phyloP scores from a whole-genome alignment of 1,140 invertebrate genomes.

The Hermetia illucens region DNA sequence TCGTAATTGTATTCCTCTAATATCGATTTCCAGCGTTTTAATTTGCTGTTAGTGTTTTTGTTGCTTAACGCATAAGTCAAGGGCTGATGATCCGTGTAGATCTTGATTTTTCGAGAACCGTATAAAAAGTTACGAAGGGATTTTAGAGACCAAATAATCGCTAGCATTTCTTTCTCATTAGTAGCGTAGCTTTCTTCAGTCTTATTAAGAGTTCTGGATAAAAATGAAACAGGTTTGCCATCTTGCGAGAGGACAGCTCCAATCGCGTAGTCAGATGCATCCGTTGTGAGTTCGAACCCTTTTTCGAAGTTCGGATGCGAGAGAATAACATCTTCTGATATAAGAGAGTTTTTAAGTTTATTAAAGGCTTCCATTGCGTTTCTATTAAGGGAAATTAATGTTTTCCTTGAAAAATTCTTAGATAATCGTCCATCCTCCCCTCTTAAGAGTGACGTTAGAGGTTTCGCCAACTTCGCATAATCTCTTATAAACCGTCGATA shows the following conservation, averaged over 20 bases:
- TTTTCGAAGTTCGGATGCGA: constrained; percentile 20
- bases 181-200: constrained; percentile 16
- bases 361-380: constrained; percentile 21
- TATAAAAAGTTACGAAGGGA: constrained; percentile 21
- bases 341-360: constrained; percentile 23
- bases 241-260: constrained; percentile 23
- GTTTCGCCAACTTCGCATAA: constrained; percentile 9
- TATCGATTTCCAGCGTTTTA: too few relatives aligned
- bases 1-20: too few relatives aligned
- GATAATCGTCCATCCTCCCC: constrained; percentile 4
- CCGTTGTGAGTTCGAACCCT: constrained; percentile 16
- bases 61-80: too few relatives aligned
- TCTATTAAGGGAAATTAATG: constrained; percentile 1
- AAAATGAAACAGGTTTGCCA: constrained; percentile 7
- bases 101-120: constrained; percentile 12
- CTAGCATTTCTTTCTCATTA: constrained; percentile 17
- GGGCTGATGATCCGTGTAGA: constrained; percentile 20
- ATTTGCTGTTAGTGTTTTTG: too few relatives aligned
- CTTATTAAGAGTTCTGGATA: constrained; percentile 22
- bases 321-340: constrained; percentile 25
- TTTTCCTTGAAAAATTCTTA: constrained; percentile 3
- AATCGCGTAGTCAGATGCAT: constrained; percentile 16
- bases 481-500: constrained; percentile 16
- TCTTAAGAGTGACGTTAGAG: constrained; percentile 6
- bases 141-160: constrained; percentile 25